A percentile compares a stretch with the other conserved stretches of the same genome.
Evolutionary conservation across 2,113 vertebrate species (phyloP).

Genomic region (Odontesthes bonariensis): DNA sequence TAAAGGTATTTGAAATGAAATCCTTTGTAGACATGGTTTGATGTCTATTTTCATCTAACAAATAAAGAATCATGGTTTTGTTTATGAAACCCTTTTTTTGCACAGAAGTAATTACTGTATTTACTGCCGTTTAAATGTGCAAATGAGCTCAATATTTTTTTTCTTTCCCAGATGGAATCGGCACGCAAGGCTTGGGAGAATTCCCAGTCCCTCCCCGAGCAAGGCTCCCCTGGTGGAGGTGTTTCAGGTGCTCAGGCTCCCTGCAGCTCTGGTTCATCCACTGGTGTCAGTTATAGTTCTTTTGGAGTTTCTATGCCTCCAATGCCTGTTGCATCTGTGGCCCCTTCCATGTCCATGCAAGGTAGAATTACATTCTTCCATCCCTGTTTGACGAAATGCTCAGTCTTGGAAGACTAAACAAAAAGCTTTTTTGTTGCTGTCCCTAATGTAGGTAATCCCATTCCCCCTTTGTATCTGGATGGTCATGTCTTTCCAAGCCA

Average conservation of each 20-base stretch:
- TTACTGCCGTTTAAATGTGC: background rate
- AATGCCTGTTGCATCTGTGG: constrained; percentile 97
- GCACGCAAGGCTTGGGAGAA: constrained; percentile 99
- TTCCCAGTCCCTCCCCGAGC: constrained; percentile 95
- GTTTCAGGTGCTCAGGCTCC: constrained; percentile 89
- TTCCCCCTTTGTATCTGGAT: constrained; percentile 95
- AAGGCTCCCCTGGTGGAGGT: constrained; percentile 89
- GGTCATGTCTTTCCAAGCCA: constrained; percentile 97
- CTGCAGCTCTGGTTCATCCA: constrained; percentile 93
- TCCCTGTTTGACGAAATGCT: background rate
- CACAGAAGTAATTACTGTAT: background rate
- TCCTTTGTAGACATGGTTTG: background rate
- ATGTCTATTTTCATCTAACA: background rate
- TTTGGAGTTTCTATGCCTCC: constrained; percentile 97
- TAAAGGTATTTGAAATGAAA: constrained; percentile 87
- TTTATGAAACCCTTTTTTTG: background rate
- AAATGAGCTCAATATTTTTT: background rate
- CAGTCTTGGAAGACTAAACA: background rate
- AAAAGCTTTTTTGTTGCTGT: background rate
- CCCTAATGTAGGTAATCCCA: constrained; percentile 89
- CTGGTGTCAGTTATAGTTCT: constrained; percentile 94
- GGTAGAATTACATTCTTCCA: constrained; percentile 79
- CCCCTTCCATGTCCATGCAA: constrained; percentile 97
- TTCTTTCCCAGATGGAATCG: constrained; percentile 91
- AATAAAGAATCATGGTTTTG: background rate